Conservation (phyloP, 2,797 vertebrate genomes). For the Danio albolineatus region DNA sequence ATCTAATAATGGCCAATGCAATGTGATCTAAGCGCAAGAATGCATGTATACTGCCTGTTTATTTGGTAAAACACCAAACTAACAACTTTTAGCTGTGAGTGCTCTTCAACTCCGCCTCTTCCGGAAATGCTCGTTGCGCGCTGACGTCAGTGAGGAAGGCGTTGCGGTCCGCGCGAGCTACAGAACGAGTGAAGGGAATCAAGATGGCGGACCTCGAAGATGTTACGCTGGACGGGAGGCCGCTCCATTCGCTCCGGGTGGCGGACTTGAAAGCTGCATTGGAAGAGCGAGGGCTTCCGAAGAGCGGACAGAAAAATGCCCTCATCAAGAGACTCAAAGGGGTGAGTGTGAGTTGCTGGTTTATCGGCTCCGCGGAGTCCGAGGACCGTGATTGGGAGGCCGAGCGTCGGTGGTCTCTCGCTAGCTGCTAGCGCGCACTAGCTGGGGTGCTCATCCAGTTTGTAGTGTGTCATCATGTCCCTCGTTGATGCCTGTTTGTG, state of each 20-base stretch:
- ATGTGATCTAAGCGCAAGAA: neutral
- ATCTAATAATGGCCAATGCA: neutral
- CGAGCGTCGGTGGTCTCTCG: conserved; percentile 54
- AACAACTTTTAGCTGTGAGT: neutral
- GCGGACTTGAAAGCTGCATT: conserved; percentile 92
- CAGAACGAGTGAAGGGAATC: conserved; percentile 78
- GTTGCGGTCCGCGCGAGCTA: conserved; percentile 66
- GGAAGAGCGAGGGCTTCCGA: conserved; percentile 89
- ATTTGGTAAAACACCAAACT: neutral
- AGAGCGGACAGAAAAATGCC: conserved; percentile 92
- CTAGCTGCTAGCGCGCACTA: conserved; percentile 48
- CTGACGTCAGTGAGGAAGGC: conserved; percentile 76
- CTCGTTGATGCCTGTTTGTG: neutral
- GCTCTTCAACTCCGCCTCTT: conserved; percentile 13
- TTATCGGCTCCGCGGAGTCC: conserved; percentile 17
- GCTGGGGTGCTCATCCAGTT: conserved; percentile 40
- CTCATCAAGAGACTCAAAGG: conserved; percentile 93
- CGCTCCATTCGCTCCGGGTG: conserved; percentile 92
- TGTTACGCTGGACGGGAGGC: conserved; percentile 96
- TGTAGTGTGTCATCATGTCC: conserved; percentile 38
- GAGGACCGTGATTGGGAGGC: conserved; percentile 55
- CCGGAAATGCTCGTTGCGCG: conserved; percentile 42
- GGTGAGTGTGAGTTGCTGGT: conserved; percentile 76
- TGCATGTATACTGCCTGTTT: neutral
- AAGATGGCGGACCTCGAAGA: conserved; percentile 98